Conservation (phyloP, 1,140 invertebrate genomes). For the Micrasema minimum region DNA sequence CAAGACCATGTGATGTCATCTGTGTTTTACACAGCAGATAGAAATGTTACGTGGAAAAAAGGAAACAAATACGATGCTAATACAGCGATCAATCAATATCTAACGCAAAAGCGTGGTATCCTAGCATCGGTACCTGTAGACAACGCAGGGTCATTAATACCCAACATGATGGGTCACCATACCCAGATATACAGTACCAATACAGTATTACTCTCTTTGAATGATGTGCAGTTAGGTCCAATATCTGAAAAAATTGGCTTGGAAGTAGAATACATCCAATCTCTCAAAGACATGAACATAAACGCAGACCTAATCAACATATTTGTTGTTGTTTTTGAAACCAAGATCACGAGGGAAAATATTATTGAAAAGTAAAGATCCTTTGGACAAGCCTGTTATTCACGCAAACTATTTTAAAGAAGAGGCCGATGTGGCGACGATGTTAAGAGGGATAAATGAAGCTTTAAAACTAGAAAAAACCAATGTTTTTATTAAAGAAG, state of each 20-base stretch:
- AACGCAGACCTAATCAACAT: conserved; percentile 60
- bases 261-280: conserved; percentile 25
- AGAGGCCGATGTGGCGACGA: conserved; percentile 65
- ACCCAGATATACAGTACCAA: conserved; percentile 48
- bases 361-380: conserved; percentile 67
- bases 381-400: conserved; percentile 72
- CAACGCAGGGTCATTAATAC: conserved; percentile 53
- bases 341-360: conserved; percentile 72
- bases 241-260: conserved; percentile 30
- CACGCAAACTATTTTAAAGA: conserved; percentile 75
- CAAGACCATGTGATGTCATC: conserved; percentile 68
- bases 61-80: conserved; percentile 2
- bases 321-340: conserved; percentile 62
- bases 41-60: background rate
- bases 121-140: conserved; percentile 24
- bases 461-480: conserved; percentile 65
- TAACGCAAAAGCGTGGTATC: conserved; percentile 23
- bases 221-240: background rate
- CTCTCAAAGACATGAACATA: conserved; percentile 54
- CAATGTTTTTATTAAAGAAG: conserved; percentile 59
- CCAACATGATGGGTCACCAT: conserved; percentile 26
- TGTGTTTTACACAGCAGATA: conserved; percentile 30
- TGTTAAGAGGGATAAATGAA: conserved; percentile 69
- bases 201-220: background rate
- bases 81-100: conserved; percentile 3